Conservation (phyloP, 2,113 vertebrate species). For the Heterochromis multidens region DNA sequence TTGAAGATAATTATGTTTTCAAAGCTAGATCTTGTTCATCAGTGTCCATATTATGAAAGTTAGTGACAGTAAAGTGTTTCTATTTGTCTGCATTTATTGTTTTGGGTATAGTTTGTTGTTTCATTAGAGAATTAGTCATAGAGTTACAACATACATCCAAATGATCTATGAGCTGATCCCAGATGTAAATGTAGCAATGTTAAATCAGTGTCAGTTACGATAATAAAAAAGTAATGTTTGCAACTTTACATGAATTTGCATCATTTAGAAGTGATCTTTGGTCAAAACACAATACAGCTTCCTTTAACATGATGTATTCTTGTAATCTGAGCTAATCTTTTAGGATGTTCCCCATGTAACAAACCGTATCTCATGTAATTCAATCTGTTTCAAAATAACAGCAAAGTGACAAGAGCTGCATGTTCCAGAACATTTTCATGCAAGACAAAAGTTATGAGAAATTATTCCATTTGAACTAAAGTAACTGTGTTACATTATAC, state of each 20-base stretch:
- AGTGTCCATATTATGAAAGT: background rate
- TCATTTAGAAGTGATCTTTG: background rate
- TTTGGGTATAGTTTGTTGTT: background rate
- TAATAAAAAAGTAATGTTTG: background rate
- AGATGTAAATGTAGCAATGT: no score
- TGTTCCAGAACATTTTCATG: background rate
- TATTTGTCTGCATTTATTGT: background rate
- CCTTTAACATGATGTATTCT: background rate
- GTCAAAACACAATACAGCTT: background rate
- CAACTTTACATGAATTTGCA: background rate
- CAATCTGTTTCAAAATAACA: no score
- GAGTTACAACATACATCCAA: background rate
- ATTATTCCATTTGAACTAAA: background rate
- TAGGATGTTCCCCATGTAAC: background rate
- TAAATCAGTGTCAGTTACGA: background rate
- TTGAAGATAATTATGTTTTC: background rate
- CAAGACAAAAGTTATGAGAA: background rate
- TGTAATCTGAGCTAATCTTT: background rate
- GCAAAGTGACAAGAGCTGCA: background rate
- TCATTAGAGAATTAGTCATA: background rate
- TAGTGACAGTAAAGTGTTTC: background rate
- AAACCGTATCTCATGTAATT: no score
- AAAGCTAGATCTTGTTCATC: background rate
- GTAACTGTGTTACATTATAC: background rate
- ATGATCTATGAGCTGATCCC: background rate